Evolutionary conservation across 2,113 vertebrate species (phyloP).

Genomic region (Sinosuthora webbiana): DNA sequence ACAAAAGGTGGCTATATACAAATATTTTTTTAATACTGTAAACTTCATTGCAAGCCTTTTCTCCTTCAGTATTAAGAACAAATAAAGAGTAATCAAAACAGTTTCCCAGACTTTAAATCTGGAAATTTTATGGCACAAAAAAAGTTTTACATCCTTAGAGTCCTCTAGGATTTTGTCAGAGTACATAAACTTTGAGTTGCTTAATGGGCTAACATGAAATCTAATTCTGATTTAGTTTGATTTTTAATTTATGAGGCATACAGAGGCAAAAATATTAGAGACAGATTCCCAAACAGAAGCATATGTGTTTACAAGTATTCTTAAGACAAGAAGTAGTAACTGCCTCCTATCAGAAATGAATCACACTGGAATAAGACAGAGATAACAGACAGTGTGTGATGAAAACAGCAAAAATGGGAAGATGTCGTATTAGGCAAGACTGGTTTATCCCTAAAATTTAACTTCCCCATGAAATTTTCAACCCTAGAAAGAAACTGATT

Average conservation of each 20-base stretch:
- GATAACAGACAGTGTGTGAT: neutral
- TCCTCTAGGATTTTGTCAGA: neutral
- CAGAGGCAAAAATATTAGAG: neutral
- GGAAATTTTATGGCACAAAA: neutral
- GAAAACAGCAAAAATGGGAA: neutral
- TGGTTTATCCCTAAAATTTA: neutral
- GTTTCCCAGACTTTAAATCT: neutral
- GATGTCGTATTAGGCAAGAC: neutral
- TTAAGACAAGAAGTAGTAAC: neutral
- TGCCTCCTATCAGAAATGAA: neutral
- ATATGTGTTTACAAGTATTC: neutral
- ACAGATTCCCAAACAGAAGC: neutral
- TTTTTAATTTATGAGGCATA: neutral
- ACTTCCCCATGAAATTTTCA: neutral
- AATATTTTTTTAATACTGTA: neutral
- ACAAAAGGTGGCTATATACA: neutral
- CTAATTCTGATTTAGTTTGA: neutral
- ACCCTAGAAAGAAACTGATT: neutral
- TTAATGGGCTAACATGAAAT: neutral
- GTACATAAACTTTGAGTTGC: neutral
- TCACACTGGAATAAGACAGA: neutral
- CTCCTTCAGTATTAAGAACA: neutral
- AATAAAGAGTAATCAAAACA: neutral
- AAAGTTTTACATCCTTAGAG: neutral
- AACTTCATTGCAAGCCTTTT: neutral